phyloP scores from a whole-genome alignment of 2,888 invertebrate species.

The Julus scandinavius region DNA sequence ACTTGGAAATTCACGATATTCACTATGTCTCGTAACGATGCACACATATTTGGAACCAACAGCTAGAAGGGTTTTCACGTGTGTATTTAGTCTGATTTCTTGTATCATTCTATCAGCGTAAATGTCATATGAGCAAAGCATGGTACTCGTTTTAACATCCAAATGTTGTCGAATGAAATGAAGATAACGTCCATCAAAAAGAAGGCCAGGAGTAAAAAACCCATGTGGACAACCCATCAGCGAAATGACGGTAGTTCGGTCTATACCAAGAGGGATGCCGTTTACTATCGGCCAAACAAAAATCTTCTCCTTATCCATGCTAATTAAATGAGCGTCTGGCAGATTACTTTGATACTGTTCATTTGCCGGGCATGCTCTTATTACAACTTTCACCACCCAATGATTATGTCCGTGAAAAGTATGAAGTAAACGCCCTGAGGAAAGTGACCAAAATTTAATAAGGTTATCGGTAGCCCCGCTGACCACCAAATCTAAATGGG shows the following conservation, averaged over 20 bases:
- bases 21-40: background rate
- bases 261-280: background rate
- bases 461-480: slow-evolving; percentile 5
- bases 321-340: background rate
- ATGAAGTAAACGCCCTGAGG: background rate
- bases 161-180: slow-evolving; percentile 20
- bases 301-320: slow-evolving; percentile 44
- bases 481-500: background rate
- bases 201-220: slow-evolving; percentile 9
- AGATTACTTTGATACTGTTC: background rate
- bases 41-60: slow-evolving; percentile 43
- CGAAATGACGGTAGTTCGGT: background rate
- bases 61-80: slow-evolving; percentile 4
- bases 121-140: background rate
- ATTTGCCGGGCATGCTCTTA: background rate
- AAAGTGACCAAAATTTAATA: slow-evolving; percentile 34
- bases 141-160: slow-evolving; percentile 1
- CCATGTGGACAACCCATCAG: background rate
- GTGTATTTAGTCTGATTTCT: background rate
- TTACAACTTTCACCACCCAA: slow-evolving; percentile 37
- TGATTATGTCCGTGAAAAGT: slow-evolving; percentile 10
- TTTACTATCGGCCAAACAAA: background rate
- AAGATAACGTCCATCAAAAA: slow-evolving; percentile 8
- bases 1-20: background rate
- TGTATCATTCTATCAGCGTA: background rate